A percentile compares a stretch with the other conserved stretches of the same genome.
Evolutionary conservation across 2,888 invertebrate genomes (phyloP).

Genomic region (Sepiola atlantica): DNA sequence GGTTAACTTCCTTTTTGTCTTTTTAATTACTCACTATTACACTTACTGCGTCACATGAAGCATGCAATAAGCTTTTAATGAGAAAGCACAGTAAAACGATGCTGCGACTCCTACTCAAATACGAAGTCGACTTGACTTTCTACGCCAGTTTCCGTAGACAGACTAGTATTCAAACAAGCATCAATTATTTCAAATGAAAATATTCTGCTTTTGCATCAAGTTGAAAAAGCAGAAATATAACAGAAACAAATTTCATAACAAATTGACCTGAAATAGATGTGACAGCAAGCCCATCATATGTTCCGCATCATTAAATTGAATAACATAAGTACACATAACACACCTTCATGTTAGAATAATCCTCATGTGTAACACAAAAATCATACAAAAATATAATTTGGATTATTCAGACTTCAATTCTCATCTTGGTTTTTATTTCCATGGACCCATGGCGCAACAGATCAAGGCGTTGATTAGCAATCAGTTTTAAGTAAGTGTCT

Average conservation of each 20-base stretch:
- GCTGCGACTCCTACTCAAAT: background rate
- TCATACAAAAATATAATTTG: too few species aligned
- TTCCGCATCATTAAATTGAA: background rate
- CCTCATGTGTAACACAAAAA: too few species aligned
- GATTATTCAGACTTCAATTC: too few species aligned
- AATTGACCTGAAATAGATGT: background rate
- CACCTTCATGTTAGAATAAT: too few species aligned
- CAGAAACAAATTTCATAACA: background rate
- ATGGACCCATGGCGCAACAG: too few species aligned
- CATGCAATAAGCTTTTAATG: background rate
- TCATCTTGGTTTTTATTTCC: too few species aligned
- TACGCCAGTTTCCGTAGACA: too few species aligned
- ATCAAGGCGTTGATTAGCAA: too few species aligned
- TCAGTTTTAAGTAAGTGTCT: too few species aligned
- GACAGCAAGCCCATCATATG: background rate
- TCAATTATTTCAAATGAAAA: background rate
- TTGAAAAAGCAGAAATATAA: background rate
- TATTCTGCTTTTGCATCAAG: background rate
- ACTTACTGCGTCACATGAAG: background rate
- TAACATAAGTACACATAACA: too few species aligned
- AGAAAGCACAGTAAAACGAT: background rate
- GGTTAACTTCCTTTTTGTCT: background rate
- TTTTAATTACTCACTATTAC: background rate
- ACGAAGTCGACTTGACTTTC: background rate
- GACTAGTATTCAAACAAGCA: too few species aligned